Conservation (phyloP, 2,113 vertebrate species). For the Petrocephalus microphthalmus region DNA sequence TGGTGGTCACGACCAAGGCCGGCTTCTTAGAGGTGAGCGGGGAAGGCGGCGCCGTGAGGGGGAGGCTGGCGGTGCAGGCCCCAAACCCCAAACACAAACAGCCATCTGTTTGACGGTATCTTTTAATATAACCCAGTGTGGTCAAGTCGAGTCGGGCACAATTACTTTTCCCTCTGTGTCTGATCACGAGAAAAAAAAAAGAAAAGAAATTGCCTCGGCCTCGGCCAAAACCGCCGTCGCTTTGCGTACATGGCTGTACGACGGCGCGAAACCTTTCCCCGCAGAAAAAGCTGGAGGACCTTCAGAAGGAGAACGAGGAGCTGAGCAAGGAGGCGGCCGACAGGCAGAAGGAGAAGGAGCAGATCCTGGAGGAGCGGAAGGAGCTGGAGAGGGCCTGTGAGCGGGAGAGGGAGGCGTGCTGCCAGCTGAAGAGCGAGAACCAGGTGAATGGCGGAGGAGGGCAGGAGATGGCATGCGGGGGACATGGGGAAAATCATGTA, state of each 20-base stretch:
- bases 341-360: constrained; percentile 75
- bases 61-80: background rate
- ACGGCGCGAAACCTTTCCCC: constrained; percentile 1
- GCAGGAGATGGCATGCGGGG: background rate
- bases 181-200: background rate
- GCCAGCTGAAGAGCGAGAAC: constrained; percentile 71
- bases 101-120: background rate
- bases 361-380: constrained; percentile 77
- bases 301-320: constrained; percentile 84
- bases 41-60: background rate
- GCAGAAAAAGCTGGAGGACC: constrained; percentile 92
- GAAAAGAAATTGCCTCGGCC: background rate
- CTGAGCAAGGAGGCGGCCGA: constrained; percentile 70
- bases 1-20: constrained; percentile 95
- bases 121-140: background rate
- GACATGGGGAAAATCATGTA: background rate
- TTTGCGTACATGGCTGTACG: background rate
- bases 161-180: background rate
- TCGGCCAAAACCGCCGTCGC: background rate
- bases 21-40: constrained; percentile 81
- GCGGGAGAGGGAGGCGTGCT: constrained; percentile 69
- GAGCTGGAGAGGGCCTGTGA: constrained; percentile 68
- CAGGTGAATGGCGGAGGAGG: constrained; percentile 64
- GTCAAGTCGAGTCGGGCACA: background rate
- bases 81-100: background rate